Evolutionary conservation across 2,797 vertebrate genomes (phyloP).

Genomic region (Mormyrus hasselquistii): DNA sequence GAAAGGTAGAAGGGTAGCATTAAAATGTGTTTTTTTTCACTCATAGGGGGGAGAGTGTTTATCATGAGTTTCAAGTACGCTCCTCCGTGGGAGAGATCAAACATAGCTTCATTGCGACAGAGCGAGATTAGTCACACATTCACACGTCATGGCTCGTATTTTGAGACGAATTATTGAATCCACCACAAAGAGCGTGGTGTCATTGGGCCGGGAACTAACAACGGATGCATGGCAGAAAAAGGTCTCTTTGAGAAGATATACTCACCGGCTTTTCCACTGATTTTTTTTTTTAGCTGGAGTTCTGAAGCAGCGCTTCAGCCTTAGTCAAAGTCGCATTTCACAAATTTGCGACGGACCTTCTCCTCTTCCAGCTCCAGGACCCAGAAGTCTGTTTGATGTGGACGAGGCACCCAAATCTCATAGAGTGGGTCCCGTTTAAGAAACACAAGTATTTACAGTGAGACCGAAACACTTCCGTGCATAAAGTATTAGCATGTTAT

Average conservation of each 20-base stretch:
- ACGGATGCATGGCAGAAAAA: neutral
- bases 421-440: neutral
- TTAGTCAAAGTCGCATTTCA: neutral
- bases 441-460: neutral
- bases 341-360: neutral
- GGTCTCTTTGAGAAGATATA: neutral
- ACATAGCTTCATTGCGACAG: neutral
- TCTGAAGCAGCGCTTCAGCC: neutral
- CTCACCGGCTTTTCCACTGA: neutral
- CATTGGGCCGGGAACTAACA: neutral
- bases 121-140: conserved; percentile 2
- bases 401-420: neutral
- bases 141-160: neutral
- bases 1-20: neutral
- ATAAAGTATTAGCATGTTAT: neutral
- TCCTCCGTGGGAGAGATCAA: neutral
- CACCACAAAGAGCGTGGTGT: neutral
- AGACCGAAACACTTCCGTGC: neutral
- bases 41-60: neutral
- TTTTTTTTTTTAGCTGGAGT: neutral
- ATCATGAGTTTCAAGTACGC: neutral
- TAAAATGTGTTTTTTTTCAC: neutral
- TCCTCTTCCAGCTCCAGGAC: neutral
- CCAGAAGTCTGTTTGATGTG: neutral
- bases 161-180: neutral